Base-by-base conservation (phyloP, 2,113 vertebrate species). In the Empidonax traillii region DNA sequence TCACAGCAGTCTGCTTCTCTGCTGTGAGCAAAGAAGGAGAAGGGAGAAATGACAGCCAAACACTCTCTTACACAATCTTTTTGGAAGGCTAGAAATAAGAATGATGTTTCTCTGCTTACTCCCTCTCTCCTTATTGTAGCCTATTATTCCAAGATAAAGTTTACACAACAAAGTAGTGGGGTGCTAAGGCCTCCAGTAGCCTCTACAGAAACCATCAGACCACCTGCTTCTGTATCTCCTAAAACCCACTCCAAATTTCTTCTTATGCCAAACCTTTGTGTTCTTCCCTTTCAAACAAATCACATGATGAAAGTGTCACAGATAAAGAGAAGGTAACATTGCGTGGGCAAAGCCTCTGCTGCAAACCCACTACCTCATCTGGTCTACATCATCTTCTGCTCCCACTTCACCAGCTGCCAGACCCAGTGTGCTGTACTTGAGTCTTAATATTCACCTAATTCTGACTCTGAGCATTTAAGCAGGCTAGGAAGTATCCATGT, bases 401-500 rank as follows among this genome's bases (percentile, higher is more conserved):
- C 35, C 27, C 16, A 31, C 19, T 63, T 53, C 58, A 67, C 52
- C 47, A 84, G 62, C 56, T 72, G 80, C 28, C 67, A 79, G 62
- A n/a, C 8, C 9, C 37, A 58, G 14, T 3, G 7, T 14, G 21
- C 43, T 59, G 25, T 58, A 49, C 23, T 56, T 0, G 0, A 43
- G 41, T 78, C 85, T 66, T 52, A 71, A 47, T 33, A 39, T 4
- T 41, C 22, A 27, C 28, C 23, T 56, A 77, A 58, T 39, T 76
- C 21, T 49, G 49, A 44, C 39, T 74, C 55, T 63, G n/a, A 80
- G 43, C 10, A 49, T 67, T 85, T 87, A 49, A 68, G 31, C 16
- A 59, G 19, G 14, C 28, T 59, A 59, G 81, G 12, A 87, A 19
- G 13, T 20, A 89, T 33, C 13, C 51, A 76, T 25, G 24, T 33